phyloP scores from a whole-genome alignment of 2,113 vertebrate genomes.

The Trogon surrucura region DNA sequence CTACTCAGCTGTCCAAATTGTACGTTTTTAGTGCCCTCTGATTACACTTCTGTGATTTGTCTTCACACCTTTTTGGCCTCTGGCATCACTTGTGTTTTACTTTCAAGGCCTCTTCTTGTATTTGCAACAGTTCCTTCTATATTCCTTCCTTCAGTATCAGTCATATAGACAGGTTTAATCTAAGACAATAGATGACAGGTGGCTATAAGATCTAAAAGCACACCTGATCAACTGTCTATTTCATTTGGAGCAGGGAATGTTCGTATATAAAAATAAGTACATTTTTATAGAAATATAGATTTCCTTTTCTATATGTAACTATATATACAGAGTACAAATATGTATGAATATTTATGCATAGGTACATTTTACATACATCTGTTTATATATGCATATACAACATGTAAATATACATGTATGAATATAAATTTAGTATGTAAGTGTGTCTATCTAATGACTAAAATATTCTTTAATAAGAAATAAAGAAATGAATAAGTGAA shows the following conservation, averaged over 20 bases:
- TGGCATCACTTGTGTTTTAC: neutral
- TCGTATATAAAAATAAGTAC: neutral
- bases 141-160: neutral
- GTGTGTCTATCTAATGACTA: neutral
- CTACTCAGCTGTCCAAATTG: neutral
- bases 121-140: neutral
- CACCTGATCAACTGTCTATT: neutral
- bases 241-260: neutral
- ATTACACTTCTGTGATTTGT: neutral
- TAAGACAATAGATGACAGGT: neutral
- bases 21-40: neutral
- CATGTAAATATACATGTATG: neutral
- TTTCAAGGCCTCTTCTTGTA: neutral
- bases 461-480: neutral
- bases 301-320: neutral
- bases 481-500: neutral
- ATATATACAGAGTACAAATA: neutral
- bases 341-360: neutral
- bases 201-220: rapidly evolving
- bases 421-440: neutral
- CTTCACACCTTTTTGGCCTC: neutral
- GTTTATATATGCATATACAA: neutral
- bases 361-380: neutral
- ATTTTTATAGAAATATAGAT: neutral
- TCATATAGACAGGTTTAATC: neutral